Evolutionary conservation across 2,797 vertebrate species (phyloP).

Genomic region (Smutsia temminckii): DNA sequence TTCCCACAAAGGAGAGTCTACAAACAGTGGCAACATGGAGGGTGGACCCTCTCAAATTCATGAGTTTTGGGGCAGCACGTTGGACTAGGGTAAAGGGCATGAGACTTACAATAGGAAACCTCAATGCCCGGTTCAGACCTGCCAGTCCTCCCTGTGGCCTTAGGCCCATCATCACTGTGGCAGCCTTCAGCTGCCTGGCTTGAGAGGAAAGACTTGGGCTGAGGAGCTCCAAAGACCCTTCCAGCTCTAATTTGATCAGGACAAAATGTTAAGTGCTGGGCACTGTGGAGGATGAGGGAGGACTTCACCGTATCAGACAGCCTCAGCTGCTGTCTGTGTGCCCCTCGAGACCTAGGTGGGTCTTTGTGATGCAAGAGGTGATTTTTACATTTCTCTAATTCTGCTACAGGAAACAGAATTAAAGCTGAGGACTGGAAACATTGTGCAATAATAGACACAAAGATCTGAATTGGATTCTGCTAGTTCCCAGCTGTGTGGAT

Average conservation of each 20-base stretch:
- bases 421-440: not conserved
- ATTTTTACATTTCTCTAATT: not conserved
- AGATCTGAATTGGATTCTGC: not conserved
- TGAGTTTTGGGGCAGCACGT: rapidly evolving
- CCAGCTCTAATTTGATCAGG: not conserved
- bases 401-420: not conserved
- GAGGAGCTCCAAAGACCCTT: not conserved
- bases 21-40: not conserved
- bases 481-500: not conserved
- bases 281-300: not conserved
- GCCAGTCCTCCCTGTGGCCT: rapidly evolving
- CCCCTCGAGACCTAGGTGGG: too few species aligned
- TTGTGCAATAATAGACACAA: not conserved
- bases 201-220: not conserved
- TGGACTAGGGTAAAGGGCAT: not conserved
- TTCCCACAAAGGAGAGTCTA: not conserved
- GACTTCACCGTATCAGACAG: not conserved
- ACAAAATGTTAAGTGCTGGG: not conserved
- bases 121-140: not conserved
- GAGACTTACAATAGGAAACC: not conserved
- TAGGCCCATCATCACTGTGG: rapidly evolving
- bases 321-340: not conserved
- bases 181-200: not conserved
- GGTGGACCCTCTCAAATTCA: not conserved
- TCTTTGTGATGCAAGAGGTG: not conserved